These are phyloP conservation scores for Norana najaformis DNA, from an alignment of 2,888 invertebrate species.

Conservation along the genomic window DNA sequence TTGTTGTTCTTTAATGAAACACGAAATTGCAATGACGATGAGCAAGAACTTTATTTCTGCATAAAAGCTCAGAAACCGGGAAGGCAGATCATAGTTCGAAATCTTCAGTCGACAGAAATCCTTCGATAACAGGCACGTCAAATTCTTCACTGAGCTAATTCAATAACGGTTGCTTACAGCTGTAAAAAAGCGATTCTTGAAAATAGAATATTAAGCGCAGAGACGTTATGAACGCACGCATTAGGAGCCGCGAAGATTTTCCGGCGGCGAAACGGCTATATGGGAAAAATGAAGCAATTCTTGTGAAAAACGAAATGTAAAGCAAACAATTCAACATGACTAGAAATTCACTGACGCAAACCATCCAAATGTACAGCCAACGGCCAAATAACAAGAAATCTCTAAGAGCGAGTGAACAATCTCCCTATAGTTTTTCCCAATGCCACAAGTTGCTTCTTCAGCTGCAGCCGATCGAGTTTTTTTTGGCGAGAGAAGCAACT, in stretches of 20 bases:
- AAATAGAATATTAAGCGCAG: not conserved
- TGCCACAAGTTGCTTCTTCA: not conserved
- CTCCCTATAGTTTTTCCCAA: no score
- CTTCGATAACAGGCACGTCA: not conserved
- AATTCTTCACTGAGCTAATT: not conserved
- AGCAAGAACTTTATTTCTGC: not conserved
- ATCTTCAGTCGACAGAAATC: not conserved
- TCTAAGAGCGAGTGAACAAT: no score
- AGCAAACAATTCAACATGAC: no score
- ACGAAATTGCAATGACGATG: not conserved
- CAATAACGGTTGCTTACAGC: not conserved
- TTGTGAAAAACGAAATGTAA: no score
- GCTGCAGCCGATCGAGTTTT: not conserved
- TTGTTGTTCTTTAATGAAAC: not conserved
- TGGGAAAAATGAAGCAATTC: no score
- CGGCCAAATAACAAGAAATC: no score
- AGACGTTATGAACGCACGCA: no score
- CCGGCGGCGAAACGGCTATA: no score
- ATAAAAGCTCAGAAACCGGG: not conserved
- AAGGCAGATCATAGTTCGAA: not conserved
- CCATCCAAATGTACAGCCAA: no score
- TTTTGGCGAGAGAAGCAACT: no score
- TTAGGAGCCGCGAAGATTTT: no score
- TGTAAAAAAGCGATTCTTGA: not conserved
- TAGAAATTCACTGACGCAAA: no score